Conservation (phyloP, 2,113 vertebrate genomes). For the Archilochus colubris region DNA sequence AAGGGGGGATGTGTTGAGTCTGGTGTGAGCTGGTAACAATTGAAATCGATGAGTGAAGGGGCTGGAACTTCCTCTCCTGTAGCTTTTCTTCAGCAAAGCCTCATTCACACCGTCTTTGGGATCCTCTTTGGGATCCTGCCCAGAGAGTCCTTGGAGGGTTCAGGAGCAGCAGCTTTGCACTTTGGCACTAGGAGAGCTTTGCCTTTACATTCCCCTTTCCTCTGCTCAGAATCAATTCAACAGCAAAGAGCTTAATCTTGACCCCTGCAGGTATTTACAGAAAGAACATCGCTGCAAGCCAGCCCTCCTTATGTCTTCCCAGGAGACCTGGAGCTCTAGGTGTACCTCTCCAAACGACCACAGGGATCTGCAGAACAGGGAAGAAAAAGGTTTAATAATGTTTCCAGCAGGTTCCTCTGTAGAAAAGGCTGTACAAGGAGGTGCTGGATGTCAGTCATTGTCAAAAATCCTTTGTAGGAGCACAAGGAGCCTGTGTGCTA, state of each 20-base stretch:
- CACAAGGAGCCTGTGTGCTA: background rate
- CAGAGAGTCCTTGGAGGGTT: background rate
- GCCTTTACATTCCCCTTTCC: background rate
- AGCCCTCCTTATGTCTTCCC: background rate
- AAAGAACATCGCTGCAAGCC: background rate
- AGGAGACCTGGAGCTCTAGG: conserved; percentile 10
- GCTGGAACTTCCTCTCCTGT: background rate
- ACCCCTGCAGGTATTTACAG: background rate
- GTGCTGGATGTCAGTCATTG: background rate
- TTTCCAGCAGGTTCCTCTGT: background rate
- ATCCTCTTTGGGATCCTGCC: background rate
- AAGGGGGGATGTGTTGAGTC: background rate
- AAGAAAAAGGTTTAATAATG: conserved; percentile 31
- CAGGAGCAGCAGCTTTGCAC: background rate
- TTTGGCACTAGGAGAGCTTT: background rate
- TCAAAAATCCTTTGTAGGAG: conserved; percentile 5
- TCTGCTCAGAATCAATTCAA: conserved; percentile 10
- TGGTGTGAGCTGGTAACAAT: background rate
- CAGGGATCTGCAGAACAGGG: conserved; percentile 3
- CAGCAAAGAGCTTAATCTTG: conserved; percentile 9
- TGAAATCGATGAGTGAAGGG: background rate
- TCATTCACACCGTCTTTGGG: background rate
- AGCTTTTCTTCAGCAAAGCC: background rate
- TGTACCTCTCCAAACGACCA: background rate
- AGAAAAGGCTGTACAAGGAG: background rate